These are phyloP conservation scores for Neogobius melanostomus DNA, from an alignment of 2,113 vertebrate genomes.

Conservation along the genomic window DNA sequence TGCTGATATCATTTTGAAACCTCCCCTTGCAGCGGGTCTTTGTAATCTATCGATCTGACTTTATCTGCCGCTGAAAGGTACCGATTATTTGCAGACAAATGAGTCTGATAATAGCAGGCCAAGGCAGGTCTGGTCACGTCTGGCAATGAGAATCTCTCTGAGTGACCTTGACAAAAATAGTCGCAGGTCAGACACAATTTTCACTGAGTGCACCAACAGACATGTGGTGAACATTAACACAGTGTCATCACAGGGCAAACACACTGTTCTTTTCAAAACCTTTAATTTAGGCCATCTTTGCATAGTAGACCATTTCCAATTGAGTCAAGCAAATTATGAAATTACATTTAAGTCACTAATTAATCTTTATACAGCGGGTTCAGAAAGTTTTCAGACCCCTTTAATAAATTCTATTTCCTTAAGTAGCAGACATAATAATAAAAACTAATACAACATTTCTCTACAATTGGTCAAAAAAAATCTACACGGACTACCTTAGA, in stretches of 20 bases:
- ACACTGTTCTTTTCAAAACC: neutral
- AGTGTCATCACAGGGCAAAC: conserved; percentile 5
- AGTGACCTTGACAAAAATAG: conserved; percentile 61
- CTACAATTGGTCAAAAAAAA: no score
- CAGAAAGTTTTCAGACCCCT: no score
- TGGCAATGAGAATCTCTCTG: conserved; percentile 26
- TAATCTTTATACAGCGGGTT: neutral
- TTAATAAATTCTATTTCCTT: no score
- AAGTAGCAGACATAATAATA: no score
- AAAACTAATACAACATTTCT: no score
- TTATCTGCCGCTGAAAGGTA: conserved; percentile 22
- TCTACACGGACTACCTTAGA: no score
- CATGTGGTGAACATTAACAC: conserved; percentile 25
- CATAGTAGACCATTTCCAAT: neutral
- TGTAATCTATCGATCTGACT: conserved; percentile 8
- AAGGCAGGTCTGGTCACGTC: conserved; percentile 29
- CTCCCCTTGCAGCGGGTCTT: neutral
- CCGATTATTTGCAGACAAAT: conserved; percentile 41
- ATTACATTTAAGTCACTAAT: neutral
- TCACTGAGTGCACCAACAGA: neutral
- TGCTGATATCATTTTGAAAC: neutral
- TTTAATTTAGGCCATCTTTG: conserved; percentile 4
- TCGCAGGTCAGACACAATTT: conserved; percentile 20
- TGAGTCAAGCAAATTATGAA: neutral
- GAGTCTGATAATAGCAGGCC: conserved; percentile 18